A percentile compares a stretch with the other conserved stretches of the same genome.
Conservation (phyloP, 2,888 invertebrate genomes). For the Diachrysia chrysitis region DNA sequence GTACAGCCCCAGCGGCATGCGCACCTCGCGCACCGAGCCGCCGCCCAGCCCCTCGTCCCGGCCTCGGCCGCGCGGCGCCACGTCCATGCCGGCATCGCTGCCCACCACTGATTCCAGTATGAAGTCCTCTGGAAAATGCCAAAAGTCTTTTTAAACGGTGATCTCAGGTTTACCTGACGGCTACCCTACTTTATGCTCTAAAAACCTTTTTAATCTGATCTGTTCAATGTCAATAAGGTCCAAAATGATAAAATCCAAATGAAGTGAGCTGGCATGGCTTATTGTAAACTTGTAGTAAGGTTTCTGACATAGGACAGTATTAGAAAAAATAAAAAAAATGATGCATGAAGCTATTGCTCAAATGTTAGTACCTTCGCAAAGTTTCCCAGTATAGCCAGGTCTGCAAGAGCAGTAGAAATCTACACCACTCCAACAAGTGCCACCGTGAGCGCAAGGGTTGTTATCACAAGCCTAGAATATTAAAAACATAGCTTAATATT, state of each 20-base stretch:
- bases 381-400: constrained; percentile 93
- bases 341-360: too few species aligned
- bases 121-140: constrained; percentile 90
- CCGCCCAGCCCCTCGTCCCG: constrained; percentile 64
- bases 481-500: too few species aligned
- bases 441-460: constrained; percentile 93
- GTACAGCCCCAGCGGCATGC: constrained; percentile 89
- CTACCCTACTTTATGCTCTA: too few species aligned
- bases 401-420: constrained; percentile 95
- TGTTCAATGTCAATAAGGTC: background rate
- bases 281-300: too few species aligned
- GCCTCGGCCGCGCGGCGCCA: constrained; percentile 58
- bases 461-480: constrained; percentile 91
- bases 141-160: background rate
- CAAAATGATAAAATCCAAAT: too few species aligned
- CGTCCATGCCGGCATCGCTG: constrained; percentile 70
- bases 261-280: too few species aligned
- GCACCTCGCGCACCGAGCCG: constrained; percentile 85
- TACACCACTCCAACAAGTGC: constrained; percentile 93
- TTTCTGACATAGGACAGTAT: too few species aligned
- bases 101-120: constrained; percentile 91
- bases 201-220: too few species aligned
- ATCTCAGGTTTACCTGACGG: background rate
- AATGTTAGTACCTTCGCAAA: constrained; percentile 92
- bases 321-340: too few species aligned